These are phyloP conservation scores for Zingel zingel DNA, from an alignment of 2,113 vertebrate species.

Conservation along the genomic window DNA sequence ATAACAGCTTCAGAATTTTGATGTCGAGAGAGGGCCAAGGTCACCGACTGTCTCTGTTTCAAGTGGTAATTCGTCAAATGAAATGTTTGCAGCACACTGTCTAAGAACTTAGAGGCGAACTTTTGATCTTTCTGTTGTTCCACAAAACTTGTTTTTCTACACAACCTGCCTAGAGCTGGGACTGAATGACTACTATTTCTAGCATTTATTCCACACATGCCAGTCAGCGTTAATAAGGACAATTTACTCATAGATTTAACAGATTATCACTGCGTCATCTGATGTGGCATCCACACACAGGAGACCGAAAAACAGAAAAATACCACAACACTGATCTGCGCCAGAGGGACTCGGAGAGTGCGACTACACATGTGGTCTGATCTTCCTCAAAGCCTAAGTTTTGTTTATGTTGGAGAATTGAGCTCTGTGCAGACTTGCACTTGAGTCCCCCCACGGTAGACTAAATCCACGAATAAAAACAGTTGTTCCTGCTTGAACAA, in stretches of 20 bases:
- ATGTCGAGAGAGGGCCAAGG: background rate
- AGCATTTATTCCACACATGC: background rate
- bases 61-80: slow-evolving; percentile 6
- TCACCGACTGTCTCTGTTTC: background rate
- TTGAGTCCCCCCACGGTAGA: background rate
- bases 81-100: background rate
- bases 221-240: background rate
- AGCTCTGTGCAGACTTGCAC: background rate
- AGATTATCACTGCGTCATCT: background rate
- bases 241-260: background rate
- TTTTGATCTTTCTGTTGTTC: background rate
- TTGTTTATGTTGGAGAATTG: slow-evolving; percentile 28
- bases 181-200: background rate
- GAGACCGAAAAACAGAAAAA: background rate
- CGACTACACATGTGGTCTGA: slow-evolving; percentile 26
- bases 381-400: slow-evolving; percentile 8
- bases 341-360: slow-evolving; percentile 4
- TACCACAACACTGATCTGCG: slow-evolving; percentile 1
- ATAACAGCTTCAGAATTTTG: too few relatives aligned
- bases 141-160: background rate
- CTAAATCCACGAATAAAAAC: slow-evolving; percentile 30
- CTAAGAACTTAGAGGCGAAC: background rate
- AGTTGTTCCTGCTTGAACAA: slow-evolving; percentile 18
- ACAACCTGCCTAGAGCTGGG: background rate
- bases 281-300: background rate